Percentiles rank a stretch among this genome's conserved stretches.
Conservation (phyloP, 2,113 vertebrate genomes). For the Mormyrus iriodes region DNA sequence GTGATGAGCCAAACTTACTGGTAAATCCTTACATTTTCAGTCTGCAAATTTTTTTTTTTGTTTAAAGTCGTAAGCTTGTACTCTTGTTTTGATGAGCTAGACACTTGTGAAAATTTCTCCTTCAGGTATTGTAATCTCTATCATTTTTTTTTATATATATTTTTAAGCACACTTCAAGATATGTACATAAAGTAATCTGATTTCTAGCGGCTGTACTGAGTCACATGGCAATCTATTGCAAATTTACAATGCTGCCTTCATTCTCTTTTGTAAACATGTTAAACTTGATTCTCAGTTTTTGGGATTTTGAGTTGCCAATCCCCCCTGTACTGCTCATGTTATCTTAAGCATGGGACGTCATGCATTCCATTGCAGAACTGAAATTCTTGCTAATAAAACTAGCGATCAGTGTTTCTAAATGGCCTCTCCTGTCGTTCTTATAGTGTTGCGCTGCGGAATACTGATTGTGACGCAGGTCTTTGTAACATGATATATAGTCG, state of each 20-base stretch:
- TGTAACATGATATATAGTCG: background rate
- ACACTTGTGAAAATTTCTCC: background rate
- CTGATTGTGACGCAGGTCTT: background rate
- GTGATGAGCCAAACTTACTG: background rate
- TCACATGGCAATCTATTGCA: constrained; percentile 1
- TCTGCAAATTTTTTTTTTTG: background rate
- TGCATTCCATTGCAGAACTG: constrained; percentile 46
- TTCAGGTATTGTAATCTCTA: background rate
- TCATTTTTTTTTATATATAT: background rate
- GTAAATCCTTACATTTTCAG: background rate
- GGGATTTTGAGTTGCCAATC: constrained; percentile 3
- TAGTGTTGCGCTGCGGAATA: background rate
- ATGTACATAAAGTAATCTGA: background rate
- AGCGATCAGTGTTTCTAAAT: constrained; percentile 44
- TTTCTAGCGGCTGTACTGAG: constrained; percentile 8
- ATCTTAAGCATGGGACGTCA: constrained; percentile 32
- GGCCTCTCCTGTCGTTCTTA: background rate
- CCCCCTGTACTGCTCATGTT: constrained; percentile 19
- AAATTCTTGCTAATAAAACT: constrained; percentile 44
- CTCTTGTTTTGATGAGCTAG: background rate
- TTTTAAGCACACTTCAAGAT: background rate
- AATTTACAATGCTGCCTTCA: constrained; percentile 1
- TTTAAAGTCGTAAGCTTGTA: background rate
- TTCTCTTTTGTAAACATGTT: constrained; percentile 14
- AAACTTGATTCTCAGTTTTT: background rate